Evolutionary conservation across 2,797 vertebrate species (phyloP).

Genomic region (Cryptoprocta ferox): DNA sequence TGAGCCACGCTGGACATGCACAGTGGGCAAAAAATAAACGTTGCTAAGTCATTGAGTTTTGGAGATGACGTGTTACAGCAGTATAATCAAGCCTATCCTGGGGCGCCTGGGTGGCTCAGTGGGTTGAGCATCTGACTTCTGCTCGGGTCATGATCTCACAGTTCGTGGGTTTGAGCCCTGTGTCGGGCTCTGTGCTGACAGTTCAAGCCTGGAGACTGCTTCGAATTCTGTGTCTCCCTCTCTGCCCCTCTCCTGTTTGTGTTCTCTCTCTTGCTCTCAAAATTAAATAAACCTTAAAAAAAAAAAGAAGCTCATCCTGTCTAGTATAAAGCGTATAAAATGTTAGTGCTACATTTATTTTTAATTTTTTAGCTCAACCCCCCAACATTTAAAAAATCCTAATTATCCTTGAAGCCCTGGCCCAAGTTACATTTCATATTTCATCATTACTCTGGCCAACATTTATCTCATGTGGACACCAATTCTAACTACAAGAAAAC

Average conservation of each 20-base stretch:
- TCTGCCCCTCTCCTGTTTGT: too few relatives aligned
- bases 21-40: not conserved
- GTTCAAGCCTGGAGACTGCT: too few relatives aligned
- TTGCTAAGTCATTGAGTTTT: not conserved
- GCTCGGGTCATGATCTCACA: too few relatives aligned
- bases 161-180: too few relatives aligned
- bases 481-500: not conserved
- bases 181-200: too few relatives aligned
- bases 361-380: not conserved
- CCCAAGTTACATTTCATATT: not conserved
- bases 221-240: too few relatives aligned
- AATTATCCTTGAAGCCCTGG: not conserved
- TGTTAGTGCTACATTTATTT: not conserved
- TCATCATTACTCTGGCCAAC: not conserved
- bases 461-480: not conserved
- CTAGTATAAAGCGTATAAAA: not conserved
- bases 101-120: too few relatives aligned
- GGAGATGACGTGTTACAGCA: not conserved
- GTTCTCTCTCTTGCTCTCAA: too few relatives aligned
- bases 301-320: not conserved
- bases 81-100: not conserved
- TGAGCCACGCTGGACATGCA: not conserved
- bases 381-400: not conserved
- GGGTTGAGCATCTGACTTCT: too few relatives aligned
- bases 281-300: too few relatives aligned